Percentiles rank a stretch among this genome's conserved stretches.
Conservation (phyloP, 2,888 invertebrate genomes). For the Penaeus monodon region DNA sequence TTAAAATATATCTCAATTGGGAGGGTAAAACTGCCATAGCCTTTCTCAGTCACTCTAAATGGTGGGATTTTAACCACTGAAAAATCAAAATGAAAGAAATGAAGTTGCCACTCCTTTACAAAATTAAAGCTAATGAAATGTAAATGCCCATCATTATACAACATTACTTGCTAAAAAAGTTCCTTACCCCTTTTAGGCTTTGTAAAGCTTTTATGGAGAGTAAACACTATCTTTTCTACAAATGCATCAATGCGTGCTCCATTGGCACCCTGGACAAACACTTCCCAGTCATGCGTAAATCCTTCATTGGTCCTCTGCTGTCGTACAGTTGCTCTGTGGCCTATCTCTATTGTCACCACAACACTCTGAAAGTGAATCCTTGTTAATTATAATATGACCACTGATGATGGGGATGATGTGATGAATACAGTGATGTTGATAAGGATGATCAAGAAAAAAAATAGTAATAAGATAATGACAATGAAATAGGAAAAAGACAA, state of each 20-base stretch:
- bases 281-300: conserved; percentile 97
- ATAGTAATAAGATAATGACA: too few relatives aligned
- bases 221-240: conserved; percentile 90
- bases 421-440: too few relatives aligned
- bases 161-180: neutral
- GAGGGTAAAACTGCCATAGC: conserved; percentile 93
- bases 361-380: conserved; percentile 69
- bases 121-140: neutral
- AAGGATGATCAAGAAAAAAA: too few relatives aligned
- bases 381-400: too few relatives aligned
- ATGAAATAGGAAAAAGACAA: too few relatives aligned
- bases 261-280: conserved; percentile 90
- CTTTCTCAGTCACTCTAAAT: conserved; percentile 90
- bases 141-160: neutral
- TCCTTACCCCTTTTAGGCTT: conserved; percentile 88
- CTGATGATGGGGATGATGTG: too few relatives aligned
- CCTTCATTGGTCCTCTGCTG: conserved; percentile 85
- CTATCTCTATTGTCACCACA: conserved; percentile 89
- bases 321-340: conserved; percentile 87
- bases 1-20: conserved; percentile 86
- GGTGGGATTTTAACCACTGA: conserved; percentile 91
- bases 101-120: neutral
- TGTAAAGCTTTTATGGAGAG: conserved; percentile 91
- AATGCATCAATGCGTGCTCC: conserved; percentile 89
- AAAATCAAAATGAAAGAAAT: conserved; percentile 68